Conservation (phyloP, 2,797 vertebrate species). For the Muscicapa striata region DNA sequence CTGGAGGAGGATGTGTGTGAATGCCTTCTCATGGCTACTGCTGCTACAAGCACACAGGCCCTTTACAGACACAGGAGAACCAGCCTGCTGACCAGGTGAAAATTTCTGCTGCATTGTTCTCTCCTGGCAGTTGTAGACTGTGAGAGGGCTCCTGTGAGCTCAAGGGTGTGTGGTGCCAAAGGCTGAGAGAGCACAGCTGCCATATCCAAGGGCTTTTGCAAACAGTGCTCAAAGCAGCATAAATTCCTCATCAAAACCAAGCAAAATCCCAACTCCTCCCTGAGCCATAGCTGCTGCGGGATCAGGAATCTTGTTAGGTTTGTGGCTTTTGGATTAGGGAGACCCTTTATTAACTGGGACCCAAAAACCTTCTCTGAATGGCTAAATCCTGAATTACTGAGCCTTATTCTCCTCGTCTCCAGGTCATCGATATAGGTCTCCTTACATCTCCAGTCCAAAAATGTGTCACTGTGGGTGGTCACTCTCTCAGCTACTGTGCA, state of each 20-base stretch:
- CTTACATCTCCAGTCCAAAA: slow-evolving; percentile 55
- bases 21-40: background rate
- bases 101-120: background rate
- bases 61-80: background rate
- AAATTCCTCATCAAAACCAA: background rate
- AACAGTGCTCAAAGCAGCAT: slow-evolving; percentile 1
- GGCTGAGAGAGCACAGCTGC: background rate
- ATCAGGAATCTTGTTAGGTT: slow-evolving; percentile 41
- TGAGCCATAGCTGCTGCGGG: background rate
- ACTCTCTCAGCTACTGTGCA: slow-evolving; percentile 13
- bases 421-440: slow-evolving; percentile 13
- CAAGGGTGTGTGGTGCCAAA: background rate
- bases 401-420: slow-evolving; percentile 50
- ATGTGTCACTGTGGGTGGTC: slow-evolving; percentile 63
- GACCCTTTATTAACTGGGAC: slow-evolving; percentile 43
- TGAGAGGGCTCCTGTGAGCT: background rate
- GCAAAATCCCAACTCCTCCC: background rate
- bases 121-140: background rate
- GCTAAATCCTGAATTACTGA: slow-evolving; percentile 56
- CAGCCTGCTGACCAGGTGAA: background rate
- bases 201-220: background rate
- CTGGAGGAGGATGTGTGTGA: background rate
- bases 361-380: slow-evolving; percentile 34
- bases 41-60: background rate
- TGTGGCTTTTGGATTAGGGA: slow-evolving; percentile 50